Evolutionary conservation across 2,113 vertebrate genomes (phyloP).

Genomic region (Paracanthobrama guichenoti): DNA sequence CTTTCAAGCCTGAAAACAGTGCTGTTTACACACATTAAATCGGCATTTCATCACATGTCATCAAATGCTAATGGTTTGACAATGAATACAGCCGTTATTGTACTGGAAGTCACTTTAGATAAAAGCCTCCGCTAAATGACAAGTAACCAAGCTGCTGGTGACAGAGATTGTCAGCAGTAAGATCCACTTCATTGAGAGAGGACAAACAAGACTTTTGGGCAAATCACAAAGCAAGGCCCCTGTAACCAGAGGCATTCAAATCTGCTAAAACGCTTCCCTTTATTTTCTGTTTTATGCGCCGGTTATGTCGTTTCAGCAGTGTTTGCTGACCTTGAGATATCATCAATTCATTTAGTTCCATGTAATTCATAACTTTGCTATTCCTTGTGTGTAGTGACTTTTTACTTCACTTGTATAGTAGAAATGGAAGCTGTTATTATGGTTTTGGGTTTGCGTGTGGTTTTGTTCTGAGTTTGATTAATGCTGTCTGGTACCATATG

Average conservation of each 20-base stretch:
- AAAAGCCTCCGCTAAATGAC: background rate
- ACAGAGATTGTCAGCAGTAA: slow-evolving; percentile 4
- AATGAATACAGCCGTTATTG: background rate
- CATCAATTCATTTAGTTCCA: slow-evolving; percentile 63
- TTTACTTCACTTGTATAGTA: slow-evolving; percentile 49
- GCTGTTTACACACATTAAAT: slow-evolving; percentile 51
- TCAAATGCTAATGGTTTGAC: slow-evolving; percentile 21
- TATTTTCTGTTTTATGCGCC: background rate
- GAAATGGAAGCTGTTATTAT: slow-evolving; percentile 59
- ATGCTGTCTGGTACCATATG: slow-evolving; percentile 63
- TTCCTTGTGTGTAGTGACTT: slow-evolving; percentile 45
- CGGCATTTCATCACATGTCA: slow-evolving; percentile 46
- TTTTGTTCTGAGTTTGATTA: slow-evolving; percentile 67
- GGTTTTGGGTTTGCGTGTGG: slow-evolving; percentile 56
- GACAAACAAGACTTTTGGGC: slow-evolving; percentile 6
- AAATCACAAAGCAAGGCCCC: background rate
- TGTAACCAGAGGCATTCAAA: background rate
- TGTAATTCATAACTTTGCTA: slow-evolving; percentile 54
- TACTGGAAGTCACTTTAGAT: slow-evolving; percentile 19
- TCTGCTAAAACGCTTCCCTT: slow-evolving; percentile 14
- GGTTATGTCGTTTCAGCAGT: slow-evolving; percentile 11
- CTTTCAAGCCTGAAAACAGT: slow-evolving; percentile 29
- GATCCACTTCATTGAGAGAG: slow-evolving; percentile 10
- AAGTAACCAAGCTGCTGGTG: background rate
- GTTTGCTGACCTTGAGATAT: slow-evolving; percentile 48